phyloP scores from a whole-genome alignment of 92 coral and sea anemone species.

The Parazoanthus swiftii region DNA sequence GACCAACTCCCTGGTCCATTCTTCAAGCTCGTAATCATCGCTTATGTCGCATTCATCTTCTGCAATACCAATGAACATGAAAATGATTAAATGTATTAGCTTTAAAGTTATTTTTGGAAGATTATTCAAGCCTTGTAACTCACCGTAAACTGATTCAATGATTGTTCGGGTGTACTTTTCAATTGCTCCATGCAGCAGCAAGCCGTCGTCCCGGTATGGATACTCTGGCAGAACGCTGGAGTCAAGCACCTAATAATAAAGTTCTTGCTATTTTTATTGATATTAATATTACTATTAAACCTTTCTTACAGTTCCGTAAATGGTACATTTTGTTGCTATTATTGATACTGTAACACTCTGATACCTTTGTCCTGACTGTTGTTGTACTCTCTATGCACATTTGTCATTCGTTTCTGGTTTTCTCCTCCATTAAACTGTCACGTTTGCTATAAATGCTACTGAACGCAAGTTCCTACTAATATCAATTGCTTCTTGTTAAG shows the following conservation, averaged over 20 bases:
- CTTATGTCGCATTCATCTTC: slow-evolving; percentile 58
- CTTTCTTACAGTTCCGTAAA: too few relatives aligned
- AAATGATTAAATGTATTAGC: too few relatives aligned
- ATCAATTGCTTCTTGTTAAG: background rate
- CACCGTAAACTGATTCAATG: slow-evolving; percentile 77
- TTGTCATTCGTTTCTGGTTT: background rate
- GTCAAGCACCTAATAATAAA: slow-evolving; percentile 69
- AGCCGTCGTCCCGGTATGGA: slow-evolving; percentile 92
- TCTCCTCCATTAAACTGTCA: background rate
- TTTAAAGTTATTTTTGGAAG: too few relatives aligned
- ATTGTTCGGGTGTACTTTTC: slow-evolving; percentile 71
- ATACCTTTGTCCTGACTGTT: background rate
- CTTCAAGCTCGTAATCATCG: slow-evolving; percentile 82
- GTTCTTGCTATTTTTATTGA: background rate
- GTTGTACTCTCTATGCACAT: background rate
- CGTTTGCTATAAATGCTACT: background rate
- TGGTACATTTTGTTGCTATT: background rate
- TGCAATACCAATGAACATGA: background rate
- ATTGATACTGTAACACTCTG: background rate
- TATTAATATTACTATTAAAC: background rate
- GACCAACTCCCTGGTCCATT: slow-evolving; percentile 81
- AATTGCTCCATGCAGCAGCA: slow-evolving; percentile 75
- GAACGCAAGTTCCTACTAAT: background rate
- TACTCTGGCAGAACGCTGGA: slow-evolving; percentile 79
- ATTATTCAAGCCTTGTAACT: slow-evolving; percentile 7